Percentiles rank a stretch among this genome's conserved stretches.
These are phyloP conservation scores for Falco cherrug DNA, from an alignment of 2,797 vertebrate species.

Conservation along the genomic window DNA sequence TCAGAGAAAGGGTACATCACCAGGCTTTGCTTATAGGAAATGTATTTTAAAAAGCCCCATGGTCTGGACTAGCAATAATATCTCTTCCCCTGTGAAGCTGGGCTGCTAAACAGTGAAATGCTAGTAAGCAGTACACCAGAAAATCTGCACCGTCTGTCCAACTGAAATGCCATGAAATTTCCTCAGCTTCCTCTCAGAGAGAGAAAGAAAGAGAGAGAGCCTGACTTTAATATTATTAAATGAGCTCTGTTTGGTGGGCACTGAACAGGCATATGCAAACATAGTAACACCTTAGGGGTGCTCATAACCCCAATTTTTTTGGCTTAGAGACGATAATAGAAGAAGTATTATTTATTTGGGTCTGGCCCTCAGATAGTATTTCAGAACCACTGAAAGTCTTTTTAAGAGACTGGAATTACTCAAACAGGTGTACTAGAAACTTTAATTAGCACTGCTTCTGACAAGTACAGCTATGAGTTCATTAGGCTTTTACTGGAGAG, in stretches of 20 bases:
- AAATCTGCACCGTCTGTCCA: not conserved
- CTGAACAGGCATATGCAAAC: not conserved
- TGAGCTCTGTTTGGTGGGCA: not conserved
- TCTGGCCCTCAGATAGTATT: not conserved
- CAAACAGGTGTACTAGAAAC: not conserved
- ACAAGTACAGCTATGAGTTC: not conserved
- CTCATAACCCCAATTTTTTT: not conserved
- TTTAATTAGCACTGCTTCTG: not conserved
- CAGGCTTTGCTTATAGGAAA: not conserved
- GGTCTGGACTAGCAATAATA: not conserved
- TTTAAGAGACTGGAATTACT: not conserved
- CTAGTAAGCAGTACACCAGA: not conserved
- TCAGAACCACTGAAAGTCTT: not conserved
- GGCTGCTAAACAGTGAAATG: not conserved
- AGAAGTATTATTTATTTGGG: not conserved
- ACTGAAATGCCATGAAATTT: not conserved
- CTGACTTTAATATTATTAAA: not conserved
- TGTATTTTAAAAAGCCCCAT: fast-evolving
- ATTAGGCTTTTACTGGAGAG: not conserved
- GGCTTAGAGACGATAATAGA: not conserved
- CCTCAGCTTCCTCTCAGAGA: not conserved
- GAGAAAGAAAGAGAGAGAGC: no score
- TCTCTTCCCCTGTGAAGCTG: not conserved
- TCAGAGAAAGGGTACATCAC: not conserved
- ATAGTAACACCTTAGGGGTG: not conserved